phyloP scores from a whole-genome alignment of 2,113 vertebrate genomes.

The Psilopogon haemacephalus region DNA sequence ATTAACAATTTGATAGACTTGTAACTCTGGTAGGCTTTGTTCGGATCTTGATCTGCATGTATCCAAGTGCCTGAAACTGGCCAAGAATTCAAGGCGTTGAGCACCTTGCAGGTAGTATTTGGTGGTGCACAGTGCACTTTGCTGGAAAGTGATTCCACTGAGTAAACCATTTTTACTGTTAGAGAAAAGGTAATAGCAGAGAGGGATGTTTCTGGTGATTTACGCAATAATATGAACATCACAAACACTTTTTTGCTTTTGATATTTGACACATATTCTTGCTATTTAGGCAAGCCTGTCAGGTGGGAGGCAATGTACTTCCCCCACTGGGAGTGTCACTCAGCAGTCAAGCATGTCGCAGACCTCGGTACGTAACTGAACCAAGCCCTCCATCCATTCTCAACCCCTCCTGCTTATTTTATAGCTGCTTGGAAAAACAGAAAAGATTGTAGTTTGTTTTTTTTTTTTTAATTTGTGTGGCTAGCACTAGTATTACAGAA shows the following conservation, averaged over 20 bases:
- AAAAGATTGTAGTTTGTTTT: neutral
- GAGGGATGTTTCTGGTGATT: conserved; percentile 41
- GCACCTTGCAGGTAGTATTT: neutral
- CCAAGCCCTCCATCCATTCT: conserved; percentile 36
- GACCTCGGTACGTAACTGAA: conserved; percentile 82
- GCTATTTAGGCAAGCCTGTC: conserved; percentile 85
- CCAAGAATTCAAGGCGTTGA: neutral
- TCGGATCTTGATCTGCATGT: neutral
- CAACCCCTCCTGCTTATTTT: neutral
- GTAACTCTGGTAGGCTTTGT: neutral
- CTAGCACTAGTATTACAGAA: neutral
- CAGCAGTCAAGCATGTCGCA: conserved; percentile 86
- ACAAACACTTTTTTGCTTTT: conserved; percentile 47
- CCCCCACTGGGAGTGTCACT: conserved; percentile 82
- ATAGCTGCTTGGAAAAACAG: neutral
- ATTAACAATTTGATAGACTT: neutral
- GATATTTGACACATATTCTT: conserved; percentile 65
- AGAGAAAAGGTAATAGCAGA: neutral
- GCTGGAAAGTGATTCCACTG: neutral
- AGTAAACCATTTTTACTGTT: neutral
- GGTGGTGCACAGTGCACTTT: neutral
- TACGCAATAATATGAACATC: conserved; percentile 51
- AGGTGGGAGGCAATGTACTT: conserved; percentile 84
- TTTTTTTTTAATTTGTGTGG: neutral
- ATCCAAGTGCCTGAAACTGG: neutral